phyloP scores from a whole-genome alignment of 2,113 vertebrate species.

The Corvus moneduloides region DNA sequence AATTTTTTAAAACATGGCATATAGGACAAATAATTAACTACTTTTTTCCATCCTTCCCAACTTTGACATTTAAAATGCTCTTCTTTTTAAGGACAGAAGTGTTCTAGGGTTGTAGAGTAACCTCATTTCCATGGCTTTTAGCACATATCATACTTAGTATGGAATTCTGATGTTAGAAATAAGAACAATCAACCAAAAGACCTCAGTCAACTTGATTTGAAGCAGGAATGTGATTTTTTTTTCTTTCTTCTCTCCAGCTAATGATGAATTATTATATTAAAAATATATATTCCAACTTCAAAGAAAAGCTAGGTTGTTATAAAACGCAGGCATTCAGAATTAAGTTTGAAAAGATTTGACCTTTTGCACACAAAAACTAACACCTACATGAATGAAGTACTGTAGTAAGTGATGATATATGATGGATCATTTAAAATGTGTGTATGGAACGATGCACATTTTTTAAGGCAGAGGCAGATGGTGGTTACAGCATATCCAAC shows the following conservation, averaged over 20 bases:
- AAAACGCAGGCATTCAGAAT: constrained; percentile 25
- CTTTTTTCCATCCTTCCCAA: background rate
- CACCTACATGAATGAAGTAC: constrained; percentile 60
- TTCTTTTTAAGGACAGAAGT: background rate
- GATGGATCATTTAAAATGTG: constrained; percentile 46
- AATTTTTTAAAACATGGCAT: constrained; percentile 29
- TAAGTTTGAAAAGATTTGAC: constrained; percentile 43
- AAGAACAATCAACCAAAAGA: background rate
- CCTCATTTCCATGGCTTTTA: background rate
- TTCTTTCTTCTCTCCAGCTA: background rate
- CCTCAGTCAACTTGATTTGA: background rate
- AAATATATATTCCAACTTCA: constrained; percentile 16
- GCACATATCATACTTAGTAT: background rate
- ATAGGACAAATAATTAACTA: background rate
- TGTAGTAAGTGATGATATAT: constrained; percentile 67
- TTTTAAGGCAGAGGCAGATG: constrained; percentile 40
- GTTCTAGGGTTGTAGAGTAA: background rate
- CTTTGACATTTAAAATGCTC: background rate
- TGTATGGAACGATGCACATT: constrained; percentile 31
- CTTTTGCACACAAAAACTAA: constrained; percentile 57
- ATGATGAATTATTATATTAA: constrained; percentile 55
- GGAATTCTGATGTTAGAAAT: background rate
- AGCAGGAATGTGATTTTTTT: background rate
- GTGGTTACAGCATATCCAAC: constrained; percentile 30
- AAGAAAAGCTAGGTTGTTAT: constrained; percentile 12